Percentiles rank a stretch among this genome's conserved stretches.
Evolutionary conservation across 2,113 vertebrate species (phyloP).

Genomic region (Pimephales promelas): DNA sequence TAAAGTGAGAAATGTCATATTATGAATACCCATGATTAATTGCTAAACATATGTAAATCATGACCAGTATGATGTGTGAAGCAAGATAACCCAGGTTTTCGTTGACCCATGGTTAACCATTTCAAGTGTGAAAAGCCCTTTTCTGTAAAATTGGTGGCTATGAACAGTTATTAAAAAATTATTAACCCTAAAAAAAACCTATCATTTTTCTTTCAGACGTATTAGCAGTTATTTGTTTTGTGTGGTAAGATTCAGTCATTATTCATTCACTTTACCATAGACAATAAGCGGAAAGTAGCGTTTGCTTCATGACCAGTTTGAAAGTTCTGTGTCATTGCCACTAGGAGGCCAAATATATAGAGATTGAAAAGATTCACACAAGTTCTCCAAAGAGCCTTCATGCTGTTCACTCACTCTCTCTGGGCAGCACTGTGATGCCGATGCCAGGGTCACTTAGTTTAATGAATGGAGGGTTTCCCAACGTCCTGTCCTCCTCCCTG

Average conservation of each 20-base stretch:
- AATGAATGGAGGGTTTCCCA: constrained; percentile 91
- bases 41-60: too few relatives aligned
- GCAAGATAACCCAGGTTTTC: too few relatives aligned
- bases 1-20: too few relatives aligned
- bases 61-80: too few relatives aligned
- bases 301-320: neutral
- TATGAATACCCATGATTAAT: too few relatives aligned
- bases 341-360: neutral
- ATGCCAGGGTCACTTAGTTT: constrained; percentile 97
- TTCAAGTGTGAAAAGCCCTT: too few relatives aligned
- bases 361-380: neutral
- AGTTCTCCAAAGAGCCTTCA: neutral
- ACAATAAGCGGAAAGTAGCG: neutral
- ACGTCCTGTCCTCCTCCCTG: constrained; percentile 91
- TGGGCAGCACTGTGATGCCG: constrained; percentile 89
- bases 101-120: too few relatives aligned
- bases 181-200: neutral
- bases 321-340: neutral
- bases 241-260: neutral
- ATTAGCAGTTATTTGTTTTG: neutral
- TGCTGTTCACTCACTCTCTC: constrained; percentile 81
- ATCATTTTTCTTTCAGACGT: neutral
- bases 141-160: neutral
- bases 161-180: neutral
- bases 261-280: neutral